Percentiles rank a stretch among this genome's conserved stretches.
Evolutionary conservation across 1,140 invertebrate species (phyloP).

Genomic region (Polypedilum vanderplanki): DNA sequence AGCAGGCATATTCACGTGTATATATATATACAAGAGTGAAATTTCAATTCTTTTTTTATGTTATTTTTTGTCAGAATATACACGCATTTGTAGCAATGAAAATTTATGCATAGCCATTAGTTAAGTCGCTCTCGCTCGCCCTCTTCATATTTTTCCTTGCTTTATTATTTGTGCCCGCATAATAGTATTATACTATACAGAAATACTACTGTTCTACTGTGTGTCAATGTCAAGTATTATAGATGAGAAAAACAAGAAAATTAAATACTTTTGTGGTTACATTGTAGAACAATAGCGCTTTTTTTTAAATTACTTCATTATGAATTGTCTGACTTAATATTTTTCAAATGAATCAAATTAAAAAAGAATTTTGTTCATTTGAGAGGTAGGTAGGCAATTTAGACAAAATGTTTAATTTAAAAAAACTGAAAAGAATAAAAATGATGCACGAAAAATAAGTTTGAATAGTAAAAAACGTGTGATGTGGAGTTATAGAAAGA

Average conservation of each 20-base stretch:
- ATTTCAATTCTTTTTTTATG: neutral
- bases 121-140: neutral
- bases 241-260: no score
- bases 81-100: neutral
- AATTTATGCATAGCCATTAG: conserved; percentile 11
- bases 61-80: neutral
- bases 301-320: no score
- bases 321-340: no score
- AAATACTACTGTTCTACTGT: neutral
- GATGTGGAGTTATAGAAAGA: neutral
- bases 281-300: no score
- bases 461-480: neutral
- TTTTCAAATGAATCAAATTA: no score
- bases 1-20: no score
- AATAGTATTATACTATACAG: neutral
- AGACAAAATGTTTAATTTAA: neutral
- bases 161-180: conserved; percentile 12
- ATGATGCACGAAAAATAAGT: neutral
- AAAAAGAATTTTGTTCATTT: no score
- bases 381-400: no score
- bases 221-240: neutral
- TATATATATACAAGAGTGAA: neutral
- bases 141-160: no score
- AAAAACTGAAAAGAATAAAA: neutral
- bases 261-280: no score